Evolutionary conservation across 30 jellyfish, hydroid and myxozoan genomes (phyloP).

Genomic region (Clytia hemisphaerica): DNA sequence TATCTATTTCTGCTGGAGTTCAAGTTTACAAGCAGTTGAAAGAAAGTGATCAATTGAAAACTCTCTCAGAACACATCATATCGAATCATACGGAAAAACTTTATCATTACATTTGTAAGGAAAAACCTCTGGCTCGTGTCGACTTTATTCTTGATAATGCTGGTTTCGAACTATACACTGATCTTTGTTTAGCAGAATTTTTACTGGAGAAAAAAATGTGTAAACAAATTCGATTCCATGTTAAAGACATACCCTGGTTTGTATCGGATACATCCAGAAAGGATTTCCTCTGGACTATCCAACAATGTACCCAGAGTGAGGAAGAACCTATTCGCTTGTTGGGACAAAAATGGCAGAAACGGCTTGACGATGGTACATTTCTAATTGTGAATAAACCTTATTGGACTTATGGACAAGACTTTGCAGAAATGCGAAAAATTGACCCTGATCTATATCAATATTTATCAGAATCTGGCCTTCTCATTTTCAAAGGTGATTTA

Average conservation of each 20-base stretch:
- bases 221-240: conserved; percentile 68
- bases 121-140: conserved; percentile 50
- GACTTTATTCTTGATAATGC: conserved; percentile 87
- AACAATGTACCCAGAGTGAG: conserved; percentile 61
- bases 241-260: conserved; percentile 95
- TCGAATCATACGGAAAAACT: conserved; percentile 73
- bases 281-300: conserved; percentile 82
- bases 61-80: conserved; percentile 65
- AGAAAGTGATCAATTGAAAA: conserved; percentile 64
- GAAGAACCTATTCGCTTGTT: conserved; percentile 42
- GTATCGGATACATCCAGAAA: conserved; percentile 72
- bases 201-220: conserved; percentile 61
- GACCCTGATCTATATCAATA: conserved; percentile 61
- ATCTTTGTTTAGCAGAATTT: conserved; percentile 88
- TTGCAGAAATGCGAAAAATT: conserved; percentile 54
- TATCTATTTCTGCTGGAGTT: conserved; percentile 81
- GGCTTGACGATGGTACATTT: conserved; percentile 61
- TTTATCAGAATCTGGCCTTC: conserved; percentile 51
- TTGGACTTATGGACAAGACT: conserved; percentile 84
- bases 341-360: conserved; percentile 67
- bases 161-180: conserved; percentile 88
- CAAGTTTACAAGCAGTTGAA: conserved; percentile 73
- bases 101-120: conserved; percentile 48
- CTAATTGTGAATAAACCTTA: conserved; percentile 54
- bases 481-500: conserved; percentile 91